These are phyloP conservation scores for Epizoanthus stellaris DNA, from an alignment of 92 coral and sea anemone genomes.

Conservation along the genomic window DNA sequence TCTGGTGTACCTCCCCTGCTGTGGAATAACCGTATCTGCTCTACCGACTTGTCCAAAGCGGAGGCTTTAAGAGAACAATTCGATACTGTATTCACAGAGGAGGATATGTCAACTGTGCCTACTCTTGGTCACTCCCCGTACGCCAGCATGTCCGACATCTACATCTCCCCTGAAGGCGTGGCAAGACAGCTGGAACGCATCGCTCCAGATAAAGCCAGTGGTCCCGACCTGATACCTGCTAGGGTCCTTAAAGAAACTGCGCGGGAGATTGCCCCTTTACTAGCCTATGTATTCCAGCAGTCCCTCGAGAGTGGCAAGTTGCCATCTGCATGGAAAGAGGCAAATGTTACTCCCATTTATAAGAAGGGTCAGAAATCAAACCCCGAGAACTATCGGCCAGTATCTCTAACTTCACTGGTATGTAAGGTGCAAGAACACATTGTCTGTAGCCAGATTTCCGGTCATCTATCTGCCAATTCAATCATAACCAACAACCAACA, in stretches of 20 bases:
- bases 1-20: conserved; percentile 19
- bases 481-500: conserved; percentile 30
- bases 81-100: conserved; percentile 36
- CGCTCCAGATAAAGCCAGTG: conserved; percentile 28
- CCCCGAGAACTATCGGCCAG: conserved; percentile 42
- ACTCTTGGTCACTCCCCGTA: conserved; percentile 20
- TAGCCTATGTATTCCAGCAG: conserved; percentile 41
- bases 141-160: conserved; percentile 3
- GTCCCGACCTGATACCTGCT: conserved; percentile 37
- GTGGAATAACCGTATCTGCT: conserved; percentile 23
- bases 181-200: conserved; percentile 22
- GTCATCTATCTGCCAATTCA: conserved; percentile 21
- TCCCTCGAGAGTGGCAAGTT: conserved; percentile 38
- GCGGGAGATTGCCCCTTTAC: conserved; percentile 29
- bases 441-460: conserved; percentile 26
- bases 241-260: conserved; percentile 24
- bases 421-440: conserved; percentile 20
- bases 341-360: conserved; percentile 6
- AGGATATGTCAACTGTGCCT: conserved; percentile 25
- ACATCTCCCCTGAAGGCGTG: conserved; percentile 13
- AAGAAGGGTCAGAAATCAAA: conserved; percentile 30
- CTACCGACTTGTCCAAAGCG: conserved; percentile 15
- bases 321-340: conserved; percentile 45
- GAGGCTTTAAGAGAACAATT: conserved; percentile 31
- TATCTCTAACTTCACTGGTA: conserved; percentile 33